Percentiles rank a stretch among this genome's conserved stretches.
phyloP scores from a whole-genome alignment of 2,797 vertebrate genomes.

The Erpetoichthys calabaricus region DNA sequence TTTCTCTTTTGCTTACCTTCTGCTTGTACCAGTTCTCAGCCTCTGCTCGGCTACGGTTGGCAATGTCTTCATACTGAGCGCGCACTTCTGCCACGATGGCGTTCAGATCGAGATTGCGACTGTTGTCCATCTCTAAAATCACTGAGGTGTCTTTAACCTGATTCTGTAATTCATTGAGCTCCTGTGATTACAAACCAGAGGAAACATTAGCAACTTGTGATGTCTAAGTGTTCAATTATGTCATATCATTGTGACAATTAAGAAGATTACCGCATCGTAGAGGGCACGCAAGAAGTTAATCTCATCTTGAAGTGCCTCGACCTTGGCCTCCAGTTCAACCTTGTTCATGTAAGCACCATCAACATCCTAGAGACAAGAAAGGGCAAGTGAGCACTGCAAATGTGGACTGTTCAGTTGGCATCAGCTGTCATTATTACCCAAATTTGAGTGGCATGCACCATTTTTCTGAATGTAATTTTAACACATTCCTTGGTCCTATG shows the following conservation, averaged over 20 bases:
- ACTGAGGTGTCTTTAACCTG: conserved; percentile 68
- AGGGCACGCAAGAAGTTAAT: conserved; percentile 80
- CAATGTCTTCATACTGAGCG: conserved; percentile 75
- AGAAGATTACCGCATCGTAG: conserved; percentile 57
- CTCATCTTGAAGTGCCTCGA: conserved; percentile 68
- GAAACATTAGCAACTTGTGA: not conserved
- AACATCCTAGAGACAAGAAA: conserved; percentile 58
- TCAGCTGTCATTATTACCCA: not conserved
- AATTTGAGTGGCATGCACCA: not conserved
- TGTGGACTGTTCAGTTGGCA: accelerated
- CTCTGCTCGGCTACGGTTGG: conserved; percentile 66
- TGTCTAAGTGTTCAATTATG: no score
- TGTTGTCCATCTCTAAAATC: conserved; percentile 73
- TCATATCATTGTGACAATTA: no score
- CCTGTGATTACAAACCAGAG: conserved; percentile 28
- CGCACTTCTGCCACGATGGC: conserved; percentile 73
- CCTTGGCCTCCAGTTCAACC: conserved; percentile 72
- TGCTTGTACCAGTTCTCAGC: conserved; percentile 72
- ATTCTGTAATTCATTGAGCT: conserved; percentile 55
- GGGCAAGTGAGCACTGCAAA: not conserved
- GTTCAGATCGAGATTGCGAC: conserved; percentile 68
- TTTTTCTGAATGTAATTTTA: not conserved
- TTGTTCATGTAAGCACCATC: conserved; percentile 88
- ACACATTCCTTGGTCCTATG: no score
- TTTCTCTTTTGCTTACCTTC: conserved; percentile 46